Evolutionary conservation across 1,140 invertebrate genomes (phyloP).

Genomic region (Solen grandis): DNA sequence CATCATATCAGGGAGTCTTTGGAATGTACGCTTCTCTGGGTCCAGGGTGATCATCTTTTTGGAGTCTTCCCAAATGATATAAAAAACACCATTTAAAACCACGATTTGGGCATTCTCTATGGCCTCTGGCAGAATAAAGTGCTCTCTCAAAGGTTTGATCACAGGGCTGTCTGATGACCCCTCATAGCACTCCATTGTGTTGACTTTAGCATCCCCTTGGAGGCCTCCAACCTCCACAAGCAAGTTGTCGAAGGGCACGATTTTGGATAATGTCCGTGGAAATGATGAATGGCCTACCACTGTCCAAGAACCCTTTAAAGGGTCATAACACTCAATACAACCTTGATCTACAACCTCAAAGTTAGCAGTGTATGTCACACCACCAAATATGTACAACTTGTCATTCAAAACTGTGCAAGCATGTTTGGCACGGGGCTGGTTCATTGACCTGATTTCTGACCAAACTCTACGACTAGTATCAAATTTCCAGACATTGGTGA

Average conservation of each 20-base stretch:
- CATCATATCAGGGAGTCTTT: conserved; percentile 70
- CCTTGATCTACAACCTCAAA: conserved; percentile 71
- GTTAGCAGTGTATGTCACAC: conserved; percentile 68
- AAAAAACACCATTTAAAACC: conserved; percentile 75
- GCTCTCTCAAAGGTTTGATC: conserved; percentile 74
- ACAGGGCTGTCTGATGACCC: conserved; percentile 59
- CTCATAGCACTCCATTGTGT: conserved; percentile 78
- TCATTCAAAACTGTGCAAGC: conserved; percentile 73
- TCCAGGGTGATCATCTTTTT: conserved; percentile 78
- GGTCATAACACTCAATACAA: conserved; percentile 77
- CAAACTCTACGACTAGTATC: conserved; percentile 72
- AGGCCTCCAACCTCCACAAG: conserved; percentile 78
- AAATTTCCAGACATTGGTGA: conserved; percentile 77
- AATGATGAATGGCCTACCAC: conserved; percentile 72
- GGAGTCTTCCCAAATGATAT: conserved; percentile 79
- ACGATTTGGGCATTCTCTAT: conserved; percentile 78
- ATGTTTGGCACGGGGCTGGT: conserved; percentile 76
- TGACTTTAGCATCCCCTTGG: conserved; percentile 71
- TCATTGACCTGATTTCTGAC: conserved; percentile 68
- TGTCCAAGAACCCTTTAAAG: conserved; percentile 71
- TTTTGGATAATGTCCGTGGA: conserved; percentile 73
- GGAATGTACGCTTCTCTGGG: conserved; percentile 77
- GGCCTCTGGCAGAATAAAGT: conserved; percentile 76
- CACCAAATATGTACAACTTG: conserved; percentile 77
- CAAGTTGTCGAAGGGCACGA: conserved; percentile 73